These are phyloP conservation scores for Malurus leucopterus DNA, from an alignment of 2,797 vertebrate genomes.

Conservation along the genomic window DNA sequence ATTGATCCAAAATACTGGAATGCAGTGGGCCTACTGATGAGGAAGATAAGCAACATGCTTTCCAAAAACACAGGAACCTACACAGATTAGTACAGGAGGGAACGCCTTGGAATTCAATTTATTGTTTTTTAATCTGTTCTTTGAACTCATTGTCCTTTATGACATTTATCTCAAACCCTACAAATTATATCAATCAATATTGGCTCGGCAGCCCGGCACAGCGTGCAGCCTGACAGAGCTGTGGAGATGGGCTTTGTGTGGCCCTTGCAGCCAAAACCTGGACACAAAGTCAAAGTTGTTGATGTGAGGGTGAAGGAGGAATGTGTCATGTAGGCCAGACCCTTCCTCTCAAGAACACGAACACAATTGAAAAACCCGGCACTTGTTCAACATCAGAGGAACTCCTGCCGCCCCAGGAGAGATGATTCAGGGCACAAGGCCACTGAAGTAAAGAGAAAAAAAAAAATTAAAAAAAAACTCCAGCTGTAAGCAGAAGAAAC, in stretches of 20 bases:
- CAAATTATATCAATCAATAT: constrained; percentile 42
- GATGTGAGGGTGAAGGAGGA: constrained; percentile 82
- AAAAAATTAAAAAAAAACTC: neutral
- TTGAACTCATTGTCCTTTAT: constrained; percentile 72
- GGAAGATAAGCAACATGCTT: constrained; percentile 68
- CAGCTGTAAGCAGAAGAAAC: constrained; percentile 64
- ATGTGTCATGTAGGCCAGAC: constrained; percentile 76
- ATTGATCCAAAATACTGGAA: constrained; percentile 63
- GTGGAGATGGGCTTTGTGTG: constrained; percentile 22
- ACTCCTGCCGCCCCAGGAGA: constrained; percentile 70
- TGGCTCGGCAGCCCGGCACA: neutral
- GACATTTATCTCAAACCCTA: constrained; percentile 64
- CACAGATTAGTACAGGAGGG: constrained; percentile 68
- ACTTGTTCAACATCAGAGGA: constrained; percentile 74
- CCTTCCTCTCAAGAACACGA: constrained; percentile 81
- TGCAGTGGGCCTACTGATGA: constrained; percentile 65
- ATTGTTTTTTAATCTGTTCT: constrained; percentile 63
- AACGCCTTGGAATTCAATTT: constrained; percentile 64
- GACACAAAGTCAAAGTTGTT: constrained; percentile 75
- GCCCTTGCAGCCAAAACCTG: neutral
- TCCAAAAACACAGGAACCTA: constrained; percentile 75
- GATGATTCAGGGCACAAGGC: constrained; percentile 65
- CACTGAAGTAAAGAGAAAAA: constrained; percentile 48
- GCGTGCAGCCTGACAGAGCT: neutral
- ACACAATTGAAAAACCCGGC: constrained; percentile 61